Evolutionary conservation across 1,140 invertebrate genomes (phyloP), one percentile per base, ranked within the genome.

Genomic region (Cotesia glomerata): DNA sequence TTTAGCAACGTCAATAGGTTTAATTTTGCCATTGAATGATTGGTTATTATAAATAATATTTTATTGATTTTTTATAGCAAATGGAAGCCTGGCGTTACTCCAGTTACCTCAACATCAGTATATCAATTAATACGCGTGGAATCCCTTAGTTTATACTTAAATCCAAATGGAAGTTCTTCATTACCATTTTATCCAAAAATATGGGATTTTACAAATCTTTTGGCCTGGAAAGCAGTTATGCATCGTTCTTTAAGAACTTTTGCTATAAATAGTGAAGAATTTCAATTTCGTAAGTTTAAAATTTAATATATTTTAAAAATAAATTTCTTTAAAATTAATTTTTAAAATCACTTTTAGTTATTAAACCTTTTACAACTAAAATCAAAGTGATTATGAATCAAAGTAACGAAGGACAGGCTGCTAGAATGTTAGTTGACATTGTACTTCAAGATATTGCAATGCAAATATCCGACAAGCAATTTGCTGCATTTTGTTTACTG

Each of bases 311-410:
- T 26, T 26, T 26, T 26, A 26, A 26, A 26, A 26, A 26, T 26
- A 26, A 26, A 13, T 74, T 26, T 52, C 11, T 32, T 67, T 39
- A 68, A 75, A 64, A 66, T 36, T 58, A 62, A 51, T 1, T 68
- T 51, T 69, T 18, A 59, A 9, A 59, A 59, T 79, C 75, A 8
- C 64, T 74, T 67, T 32, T 81, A 93, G 92, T 93, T 74, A 76
- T 93, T 39, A 92, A 93, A 79, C 93, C 93, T 14, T 90, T 94
- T 49, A 92, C 93, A 0, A 91, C 92, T 52, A 94, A 95, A 82
- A 90, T 94, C n/a, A 94, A 94, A 86, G 88, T 95, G 35, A 92
- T 94, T 26, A 91, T 95, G 62, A 94, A 92, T 75, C 92, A 93
- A 77, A 91, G 91, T 4, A 91, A 90, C 39, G 90, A 92, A 76